Conservation (phyloP, 2,113 vertebrate genomes). For the Podarcis cretensis region DNA sequence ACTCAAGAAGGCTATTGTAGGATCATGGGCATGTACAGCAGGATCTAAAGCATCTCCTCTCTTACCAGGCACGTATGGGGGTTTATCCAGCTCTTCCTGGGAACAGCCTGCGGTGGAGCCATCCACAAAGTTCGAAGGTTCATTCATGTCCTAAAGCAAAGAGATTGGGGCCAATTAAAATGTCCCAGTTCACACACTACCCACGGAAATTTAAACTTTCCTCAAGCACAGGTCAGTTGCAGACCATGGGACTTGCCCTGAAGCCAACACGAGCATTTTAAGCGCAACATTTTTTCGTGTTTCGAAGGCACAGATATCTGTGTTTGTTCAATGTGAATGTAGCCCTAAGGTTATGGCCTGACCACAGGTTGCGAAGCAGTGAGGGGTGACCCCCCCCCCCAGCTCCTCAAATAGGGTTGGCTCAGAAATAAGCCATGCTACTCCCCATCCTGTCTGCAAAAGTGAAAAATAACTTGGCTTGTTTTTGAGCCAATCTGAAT, state of each 20-base stretch:
- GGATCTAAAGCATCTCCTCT: background rate
- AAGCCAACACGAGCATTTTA: background rate
- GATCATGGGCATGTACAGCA: background rate
- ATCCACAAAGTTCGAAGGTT: slow-evolving; percentile 88
- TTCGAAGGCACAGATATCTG: background rate
- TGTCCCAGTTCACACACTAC: background rate
- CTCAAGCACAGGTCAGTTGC: background rate
- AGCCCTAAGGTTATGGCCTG: too few relatives aligned
- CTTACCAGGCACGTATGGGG: slow-evolving; percentile 85
- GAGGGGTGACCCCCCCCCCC: too few relatives aligned
- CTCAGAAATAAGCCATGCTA: too few relatives aligned
- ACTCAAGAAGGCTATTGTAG: background rate
- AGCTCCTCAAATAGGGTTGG: too few relatives aligned
- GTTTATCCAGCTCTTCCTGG: slow-evolving; percentile 78
- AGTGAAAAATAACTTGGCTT: too few relatives aligned
- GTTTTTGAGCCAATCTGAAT: too few relatives aligned
- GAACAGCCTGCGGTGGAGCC: slow-evolving; percentile 85
- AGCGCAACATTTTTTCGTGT: background rate
- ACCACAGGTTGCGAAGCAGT: too few relatives aligned
- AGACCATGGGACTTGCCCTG: background rate
- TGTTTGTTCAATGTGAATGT: too few relatives aligned
- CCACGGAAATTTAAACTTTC: background rate
- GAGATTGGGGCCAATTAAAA: background rate
- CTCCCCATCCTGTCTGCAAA: too few relatives aligned
- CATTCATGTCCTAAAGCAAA: slow-evolving; percentile 87